These are phyloP conservation scores for Coreius guichenoti DNA, from an alignment of 2,797 vertebrate genomes.

Conservation along the genomic window DNA sequence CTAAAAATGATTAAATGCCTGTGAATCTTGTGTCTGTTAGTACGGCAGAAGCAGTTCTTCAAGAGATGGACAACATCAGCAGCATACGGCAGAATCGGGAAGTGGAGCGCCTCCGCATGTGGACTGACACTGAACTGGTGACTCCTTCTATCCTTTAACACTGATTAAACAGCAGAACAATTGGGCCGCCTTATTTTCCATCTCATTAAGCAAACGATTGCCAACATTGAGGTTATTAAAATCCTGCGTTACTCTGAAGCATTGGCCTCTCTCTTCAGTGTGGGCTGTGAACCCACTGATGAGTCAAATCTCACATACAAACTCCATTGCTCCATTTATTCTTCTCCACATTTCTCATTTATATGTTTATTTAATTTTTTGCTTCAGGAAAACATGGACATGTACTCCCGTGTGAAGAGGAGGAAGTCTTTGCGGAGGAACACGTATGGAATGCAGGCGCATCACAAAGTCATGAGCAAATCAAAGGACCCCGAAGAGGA, in stretches of 20 bases:
- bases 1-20: not conserved
- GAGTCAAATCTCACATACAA: not conserved
- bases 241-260: not conserved
- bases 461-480: constrained; percentile 94
- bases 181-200: constrained; percentile 3
- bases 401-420: constrained; percentile 98
- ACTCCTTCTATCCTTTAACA: constrained; percentile 63
- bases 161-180: not conserved
- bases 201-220: constrained; percentile 16
- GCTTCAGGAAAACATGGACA: constrained; percentile 98
- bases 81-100: constrained; percentile 93
- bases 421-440: constrained; percentile 94
- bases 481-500: constrained; percentile 83
- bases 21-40: constrained; percentile 69
- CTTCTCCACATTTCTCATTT: not conserved
- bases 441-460: constrained; percentile 91
- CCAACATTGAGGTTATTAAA: not conserved
- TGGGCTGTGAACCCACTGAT: constrained; percentile 17
- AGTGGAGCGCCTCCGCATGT: constrained; percentile 97
- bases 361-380: not conserved
- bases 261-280: constrained; percentile 8
- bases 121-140: constrained; percentile 98
- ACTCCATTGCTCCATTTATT: not conserved
- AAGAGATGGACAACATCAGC: constrained; percentile 99
- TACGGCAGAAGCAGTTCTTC: constrained; percentile 97